Conservation (phyloP, 1,140 invertebrate genomes). For the Aphelinus certus region DNA sequence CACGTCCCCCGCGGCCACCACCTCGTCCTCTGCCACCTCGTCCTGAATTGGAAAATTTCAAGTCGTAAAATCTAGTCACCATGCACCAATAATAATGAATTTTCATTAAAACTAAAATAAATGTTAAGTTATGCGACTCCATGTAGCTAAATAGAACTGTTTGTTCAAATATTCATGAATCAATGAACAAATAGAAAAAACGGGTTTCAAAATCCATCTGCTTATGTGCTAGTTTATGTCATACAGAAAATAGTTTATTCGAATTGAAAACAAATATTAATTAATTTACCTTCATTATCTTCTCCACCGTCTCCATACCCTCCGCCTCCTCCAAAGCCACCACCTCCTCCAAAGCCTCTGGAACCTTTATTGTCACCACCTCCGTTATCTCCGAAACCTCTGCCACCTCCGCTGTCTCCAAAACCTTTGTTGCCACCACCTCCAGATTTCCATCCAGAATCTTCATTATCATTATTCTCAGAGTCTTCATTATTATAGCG, state of each 20-base stretch:
- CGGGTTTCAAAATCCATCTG: not conserved
- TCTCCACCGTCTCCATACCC: constrained; percentile 2
- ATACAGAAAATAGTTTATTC: not conserved
- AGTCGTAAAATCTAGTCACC: not conserved
- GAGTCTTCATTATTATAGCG: no score
- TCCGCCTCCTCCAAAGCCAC: constrained; percentile 13
- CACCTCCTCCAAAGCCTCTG: not conserved
- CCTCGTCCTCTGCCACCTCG: no score
- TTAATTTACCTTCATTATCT: not conserved
- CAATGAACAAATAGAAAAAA: not conserved
- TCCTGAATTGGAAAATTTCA: constrained; percentile 13
- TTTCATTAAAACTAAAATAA: constrained; percentile 2
- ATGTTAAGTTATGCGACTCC: not conserved
- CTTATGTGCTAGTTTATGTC: not conserved
- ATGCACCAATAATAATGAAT: not conserved
- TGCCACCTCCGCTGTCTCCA: constrained; percentile 38
- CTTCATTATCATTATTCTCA: no score
- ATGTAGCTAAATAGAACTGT: no score
- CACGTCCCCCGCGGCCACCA: constrained; percentile 20
- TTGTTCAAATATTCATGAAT: no score
- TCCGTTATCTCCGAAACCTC: constrained; percentile 2
- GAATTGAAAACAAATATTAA: not conserved
- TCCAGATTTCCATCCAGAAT: constrained; percentile 35
- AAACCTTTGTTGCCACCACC: constrained; percentile 42
- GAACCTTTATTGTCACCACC: constrained; percentile 2